phyloP scores from a whole-genome alignment of 2,113 vertebrate species.

The Hypanus sabinus region DNA sequence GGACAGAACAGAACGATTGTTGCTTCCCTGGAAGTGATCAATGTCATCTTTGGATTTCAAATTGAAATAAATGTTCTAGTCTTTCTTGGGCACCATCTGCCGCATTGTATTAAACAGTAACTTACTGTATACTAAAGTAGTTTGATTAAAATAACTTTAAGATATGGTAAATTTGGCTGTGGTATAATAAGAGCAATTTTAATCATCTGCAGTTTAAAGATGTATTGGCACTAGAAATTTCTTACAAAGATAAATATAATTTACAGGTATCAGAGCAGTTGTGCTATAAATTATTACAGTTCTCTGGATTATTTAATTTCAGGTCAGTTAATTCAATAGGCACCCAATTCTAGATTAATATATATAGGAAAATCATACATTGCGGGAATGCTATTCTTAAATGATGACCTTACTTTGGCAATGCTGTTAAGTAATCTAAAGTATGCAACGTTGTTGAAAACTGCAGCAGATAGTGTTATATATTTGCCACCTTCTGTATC shows the following conservation, averaged over 20 bases:
- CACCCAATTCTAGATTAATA: neutral
- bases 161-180: neutral
- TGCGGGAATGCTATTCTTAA: neutral
- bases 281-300: neutral
- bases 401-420: neutral
- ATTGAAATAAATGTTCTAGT: neutral
- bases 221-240: neutral
- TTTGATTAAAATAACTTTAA: neutral
- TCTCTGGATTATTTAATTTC: neutral
- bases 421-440: neutral
- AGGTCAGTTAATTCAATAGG: neutral
- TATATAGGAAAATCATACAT: neutral
- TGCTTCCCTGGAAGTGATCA: neutral
- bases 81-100: neutral
- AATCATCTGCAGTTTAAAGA: neutral
- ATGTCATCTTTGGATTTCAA: neutral
- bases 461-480: slow-evolving; percentile 47
- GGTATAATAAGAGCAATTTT: neutral
- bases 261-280: neutral
- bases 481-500: slow-evolving; percentile 49
- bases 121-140: neutral
- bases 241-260: neutral
- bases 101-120: neutral
- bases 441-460: slow-evolving; percentile 24
- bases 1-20: neutral